Evolutionary conservation across 64 coral and sea anemone genomes (phyloP).

Genomic region (Actinia equina): DNA sequence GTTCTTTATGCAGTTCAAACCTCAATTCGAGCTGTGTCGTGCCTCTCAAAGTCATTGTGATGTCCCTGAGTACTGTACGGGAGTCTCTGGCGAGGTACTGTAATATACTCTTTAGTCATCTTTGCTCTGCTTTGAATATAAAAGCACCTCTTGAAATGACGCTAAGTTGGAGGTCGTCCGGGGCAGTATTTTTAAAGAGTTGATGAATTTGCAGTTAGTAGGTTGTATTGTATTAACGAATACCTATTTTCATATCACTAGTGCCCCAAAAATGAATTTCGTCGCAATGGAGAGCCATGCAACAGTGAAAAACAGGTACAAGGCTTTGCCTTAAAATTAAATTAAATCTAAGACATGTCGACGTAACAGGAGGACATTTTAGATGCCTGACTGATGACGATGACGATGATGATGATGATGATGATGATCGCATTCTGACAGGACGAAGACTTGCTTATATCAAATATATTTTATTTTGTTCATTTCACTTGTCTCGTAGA

Average conservation of each 20-base stretch:
- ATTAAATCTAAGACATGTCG: too few species aligned
- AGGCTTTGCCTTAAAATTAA: too few species aligned
- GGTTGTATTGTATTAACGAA: not conserved
- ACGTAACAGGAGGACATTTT: too few species aligned
- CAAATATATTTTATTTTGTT: too few species aligned
- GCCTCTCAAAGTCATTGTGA: slow-evolving; percentile 22
- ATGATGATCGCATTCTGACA: not conserved
- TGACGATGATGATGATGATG: too few species aligned
- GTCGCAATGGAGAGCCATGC: not conserved
- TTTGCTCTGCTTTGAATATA: too few species aligned
- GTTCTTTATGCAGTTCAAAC: slow-evolving; percentile 21
- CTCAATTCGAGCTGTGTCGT: slow-evolving; percentile 18
- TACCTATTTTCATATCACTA: not conserved
- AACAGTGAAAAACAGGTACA: slow-evolving; percentile 27
- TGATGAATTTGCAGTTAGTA: too few species aligned
- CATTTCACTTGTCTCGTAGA: not conserved
- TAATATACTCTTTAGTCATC: too few species aligned
- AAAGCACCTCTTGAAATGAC: too few species aligned
- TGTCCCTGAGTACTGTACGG: slow-evolving; percentile 28
- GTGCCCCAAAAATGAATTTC: slow-evolving; percentile 4
- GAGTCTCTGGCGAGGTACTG: slow-evolving; percentile 29
- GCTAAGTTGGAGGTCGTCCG: too few species aligned
- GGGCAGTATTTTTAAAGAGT: too few species aligned
- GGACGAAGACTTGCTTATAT: too few species aligned
- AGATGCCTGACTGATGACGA: not conserved